Evolutionary conservation across 1,140 invertebrate species (phyloP).

Genomic region (Kradibia gibbosae): DNA sequence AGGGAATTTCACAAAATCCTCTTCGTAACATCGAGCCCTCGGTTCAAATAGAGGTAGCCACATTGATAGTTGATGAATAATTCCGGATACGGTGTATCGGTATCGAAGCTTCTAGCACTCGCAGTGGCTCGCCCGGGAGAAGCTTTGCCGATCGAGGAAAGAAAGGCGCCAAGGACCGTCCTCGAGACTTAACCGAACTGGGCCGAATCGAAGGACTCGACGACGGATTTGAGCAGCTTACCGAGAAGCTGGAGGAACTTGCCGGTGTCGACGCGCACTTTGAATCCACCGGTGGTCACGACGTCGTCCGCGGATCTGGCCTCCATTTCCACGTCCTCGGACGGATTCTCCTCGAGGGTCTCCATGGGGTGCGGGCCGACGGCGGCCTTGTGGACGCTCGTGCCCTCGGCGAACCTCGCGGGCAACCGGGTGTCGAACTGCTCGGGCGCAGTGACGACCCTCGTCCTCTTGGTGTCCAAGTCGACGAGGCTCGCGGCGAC

Average conservation of each 20-base stretch:
- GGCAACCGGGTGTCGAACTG: constrained; percentile 51
- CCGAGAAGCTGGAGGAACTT: constrained; percentile 66
- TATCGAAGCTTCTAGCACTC: too few relatives aligned
- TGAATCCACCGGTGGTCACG: constrained; percentile 65
- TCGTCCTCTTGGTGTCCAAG: constrained; percentile 55
- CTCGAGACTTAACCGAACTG: constrained; percentile 63
- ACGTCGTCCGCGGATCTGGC: constrained; percentile 54
- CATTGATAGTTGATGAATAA: too few relatives aligned
- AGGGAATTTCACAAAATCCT: neutral
- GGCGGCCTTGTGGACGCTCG: constrained; percentile 57
- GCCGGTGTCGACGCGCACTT: constrained; percentile 54
- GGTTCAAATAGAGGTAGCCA: too few relatives aligned
- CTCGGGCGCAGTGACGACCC: constrained; percentile 57
- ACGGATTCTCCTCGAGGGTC: neutral
- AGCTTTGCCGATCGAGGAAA: neutral
- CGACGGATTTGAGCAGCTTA: constrained; percentile 67
- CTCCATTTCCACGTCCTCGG: constrained; percentile 36
- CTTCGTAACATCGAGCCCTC: too few relatives aligned
- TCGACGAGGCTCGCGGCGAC: constrained; percentile 60
- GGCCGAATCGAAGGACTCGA: constrained; percentile 67
- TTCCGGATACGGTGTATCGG: too few relatives aligned
- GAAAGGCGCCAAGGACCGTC: neutral
- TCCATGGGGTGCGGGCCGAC: neutral
- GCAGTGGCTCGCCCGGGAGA: too few relatives aligned
- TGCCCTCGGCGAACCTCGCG: constrained; percentile 60